phyloP scores from a whole-genome alignment of 2,113 vertebrate genomes.

The Hemichromis elongatus region DNA sequence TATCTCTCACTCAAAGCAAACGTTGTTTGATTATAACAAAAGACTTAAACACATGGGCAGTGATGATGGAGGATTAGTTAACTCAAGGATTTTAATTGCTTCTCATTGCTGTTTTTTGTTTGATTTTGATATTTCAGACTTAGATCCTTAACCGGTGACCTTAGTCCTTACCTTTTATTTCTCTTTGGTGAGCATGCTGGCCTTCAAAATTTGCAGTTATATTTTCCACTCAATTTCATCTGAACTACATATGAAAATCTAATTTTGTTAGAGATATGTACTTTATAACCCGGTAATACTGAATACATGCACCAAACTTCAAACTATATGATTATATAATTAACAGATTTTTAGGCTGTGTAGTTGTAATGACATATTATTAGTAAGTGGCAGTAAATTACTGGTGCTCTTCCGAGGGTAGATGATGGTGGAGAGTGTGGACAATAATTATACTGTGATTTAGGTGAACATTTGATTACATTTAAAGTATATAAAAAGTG shows the following conservation, averaged over 20 bases:
- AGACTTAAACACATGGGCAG: neutral
- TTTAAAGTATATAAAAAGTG: neutral
- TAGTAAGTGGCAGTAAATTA: neutral
- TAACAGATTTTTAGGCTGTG: neutral
- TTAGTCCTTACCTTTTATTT: neutral
- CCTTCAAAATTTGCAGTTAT: neutral
- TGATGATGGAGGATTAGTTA: neutral
- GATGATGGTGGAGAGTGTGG: neutral
- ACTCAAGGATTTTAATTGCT: neutral
- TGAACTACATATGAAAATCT: neutral
- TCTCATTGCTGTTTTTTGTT: neutral
- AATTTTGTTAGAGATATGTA: neutral
- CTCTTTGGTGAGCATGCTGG: neutral
- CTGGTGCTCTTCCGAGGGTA: neutral
- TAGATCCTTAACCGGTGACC: neutral
- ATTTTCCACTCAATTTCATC: neutral
- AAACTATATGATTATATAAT: neutral
- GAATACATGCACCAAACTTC: neutral
- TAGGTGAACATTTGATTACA: neutral
- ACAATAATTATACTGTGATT: neutral
- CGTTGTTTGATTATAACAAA: neutral
- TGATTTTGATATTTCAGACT: neutral
- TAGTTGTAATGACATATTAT: neutral
- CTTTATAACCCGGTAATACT: neutral
- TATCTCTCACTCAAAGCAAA: neutral